Conservation (phyloP, 2,113 vertebrate species). For the Parus major region DNA sequence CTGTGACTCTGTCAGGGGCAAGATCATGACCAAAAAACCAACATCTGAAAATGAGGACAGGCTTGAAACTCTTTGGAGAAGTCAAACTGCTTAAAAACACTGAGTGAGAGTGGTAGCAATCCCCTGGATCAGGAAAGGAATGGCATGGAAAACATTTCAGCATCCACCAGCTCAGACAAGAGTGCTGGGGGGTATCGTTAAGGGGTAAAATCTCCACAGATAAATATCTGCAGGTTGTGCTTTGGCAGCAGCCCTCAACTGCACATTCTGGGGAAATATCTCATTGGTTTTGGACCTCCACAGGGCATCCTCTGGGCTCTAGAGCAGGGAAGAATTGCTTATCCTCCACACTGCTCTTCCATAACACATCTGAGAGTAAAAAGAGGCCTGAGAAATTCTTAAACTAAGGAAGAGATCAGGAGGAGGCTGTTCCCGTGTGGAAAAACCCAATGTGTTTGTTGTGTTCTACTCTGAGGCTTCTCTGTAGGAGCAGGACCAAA, state of each 20-base stretch:
- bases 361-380: neutral
- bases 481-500: neutral
- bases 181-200: neutral
- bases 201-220: neutral
- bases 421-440: neutral
- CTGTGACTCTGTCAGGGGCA: neutral
- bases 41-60: neutral
- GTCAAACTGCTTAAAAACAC: neutral
- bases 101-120: neutral
- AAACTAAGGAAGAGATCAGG: neutral
- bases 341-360: neutral
- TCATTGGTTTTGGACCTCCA: neutral
- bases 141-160: neutral
- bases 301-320: neutral
- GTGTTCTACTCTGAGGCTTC: neutral
- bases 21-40: neutral
- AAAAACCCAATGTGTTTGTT: neutral
- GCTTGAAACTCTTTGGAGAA: neutral
- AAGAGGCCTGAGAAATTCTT: neutral
- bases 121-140: neutral
- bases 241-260: neutral
- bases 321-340: accelerated
- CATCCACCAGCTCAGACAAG: neutral
- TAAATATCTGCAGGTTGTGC: neutral
- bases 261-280: neutral